phyloP scores from a whole-genome alignment of 2,888 invertebrate species.

The Urechis unicinctus region DNA sequence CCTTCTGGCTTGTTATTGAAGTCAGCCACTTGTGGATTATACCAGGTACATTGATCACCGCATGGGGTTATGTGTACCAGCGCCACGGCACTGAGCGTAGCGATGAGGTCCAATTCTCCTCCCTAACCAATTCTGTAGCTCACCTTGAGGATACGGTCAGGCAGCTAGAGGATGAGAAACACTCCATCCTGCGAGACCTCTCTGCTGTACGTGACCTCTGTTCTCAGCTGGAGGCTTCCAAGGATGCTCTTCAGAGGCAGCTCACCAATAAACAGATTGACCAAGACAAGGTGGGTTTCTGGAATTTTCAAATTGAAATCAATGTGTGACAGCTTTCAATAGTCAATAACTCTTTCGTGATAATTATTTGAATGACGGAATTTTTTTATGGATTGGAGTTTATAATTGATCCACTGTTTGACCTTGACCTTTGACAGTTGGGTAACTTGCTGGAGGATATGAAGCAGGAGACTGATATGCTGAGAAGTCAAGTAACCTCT shows the following conservation, averaged over 20 bases:
- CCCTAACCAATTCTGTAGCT: conserved; percentile 39
- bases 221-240: conserved; percentile 43
- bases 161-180: conserved; percentile 42
- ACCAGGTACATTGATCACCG: too few species aligned
- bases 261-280: conserved; percentile 43
- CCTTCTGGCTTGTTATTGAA: too few species aligned
- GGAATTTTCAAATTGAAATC: too few species aligned
- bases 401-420: neutral
- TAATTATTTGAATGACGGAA: neutral
- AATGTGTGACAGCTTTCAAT: too few species aligned
- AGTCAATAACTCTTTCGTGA: neutral
- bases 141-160: conserved; percentile 41
- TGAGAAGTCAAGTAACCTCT: conserved; percentile 34
- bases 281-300: conserved; percentile 45
- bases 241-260: conserved; percentile 45
- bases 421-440: conserved; percentile 25
- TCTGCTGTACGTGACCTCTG: conserved; percentile 46
- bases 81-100: conserved; percentile 37
- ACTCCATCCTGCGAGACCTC: conserved; percentile 41
- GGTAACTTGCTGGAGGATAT: conserved; percentile 34
- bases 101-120: conserved; percentile 44
- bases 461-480: conserved; percentile 36
- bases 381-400: neutral
- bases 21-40: too few species aligned
- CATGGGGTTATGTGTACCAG: conserved; percentile 17